Conservation (phyloP, 2,797 vertebrate genomes). For the Halcyon leucocephala region DNA sequence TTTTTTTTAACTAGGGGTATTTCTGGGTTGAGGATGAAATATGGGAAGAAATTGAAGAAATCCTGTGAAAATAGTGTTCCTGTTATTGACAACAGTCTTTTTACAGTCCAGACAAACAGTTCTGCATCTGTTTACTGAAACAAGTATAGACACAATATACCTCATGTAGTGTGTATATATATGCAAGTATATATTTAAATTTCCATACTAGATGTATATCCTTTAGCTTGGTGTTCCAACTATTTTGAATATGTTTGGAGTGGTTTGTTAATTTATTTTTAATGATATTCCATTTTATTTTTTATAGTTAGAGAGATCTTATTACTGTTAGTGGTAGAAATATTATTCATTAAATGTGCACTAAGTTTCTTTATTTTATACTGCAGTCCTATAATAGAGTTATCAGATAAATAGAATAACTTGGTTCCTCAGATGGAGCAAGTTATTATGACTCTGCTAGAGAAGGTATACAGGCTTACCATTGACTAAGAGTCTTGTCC, state of each 20-base stretch:
- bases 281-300: neutral
- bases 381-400: neutral
- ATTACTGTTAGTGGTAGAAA: neutral
- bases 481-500: neutral
- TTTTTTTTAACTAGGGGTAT: constrained; percentile 16
- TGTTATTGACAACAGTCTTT: constrained; percentile 68
- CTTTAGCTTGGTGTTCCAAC: neutral
- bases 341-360: neutral
- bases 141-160: neutral
- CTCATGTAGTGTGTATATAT: neutral
- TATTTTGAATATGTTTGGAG: neutral
- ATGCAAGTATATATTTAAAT: neutral
- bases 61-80: constrained; percentile 43
- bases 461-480: neutral
- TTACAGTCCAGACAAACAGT: neutral
- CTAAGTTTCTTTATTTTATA: neutral
- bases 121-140: neutral
- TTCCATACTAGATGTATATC: neutral
- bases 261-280: neutral
- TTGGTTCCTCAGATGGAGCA: neutral
- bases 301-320: neutral
- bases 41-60: constrained; percentile 32
- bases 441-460: neutral
- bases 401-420: neutral
- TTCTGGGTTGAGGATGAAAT: constrained; percentile 75